Evolutionary conservation across 2,797 vertebrate species (phyloP).

Genomic region (Microhierax caerulescens): DNA sequence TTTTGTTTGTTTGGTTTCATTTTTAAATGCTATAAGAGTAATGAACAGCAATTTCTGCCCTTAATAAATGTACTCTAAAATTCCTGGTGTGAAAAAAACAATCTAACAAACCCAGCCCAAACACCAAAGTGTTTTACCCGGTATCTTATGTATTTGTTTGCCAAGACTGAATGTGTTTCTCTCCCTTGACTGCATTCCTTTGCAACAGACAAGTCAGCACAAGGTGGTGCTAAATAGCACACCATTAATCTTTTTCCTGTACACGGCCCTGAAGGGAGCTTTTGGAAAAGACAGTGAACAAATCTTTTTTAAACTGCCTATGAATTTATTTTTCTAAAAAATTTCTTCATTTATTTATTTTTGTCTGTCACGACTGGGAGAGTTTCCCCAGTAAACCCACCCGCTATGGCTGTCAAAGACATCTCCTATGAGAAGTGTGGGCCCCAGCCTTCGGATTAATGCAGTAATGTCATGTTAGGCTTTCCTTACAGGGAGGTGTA

Average conservation of each 20-base stretch:
- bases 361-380: background rate
- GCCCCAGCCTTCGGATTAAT: background rate
- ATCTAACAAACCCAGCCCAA: background rate
- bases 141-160: background rate
- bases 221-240: slow-evolving; percentile 31
- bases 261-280: background rate
- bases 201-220: background rate
- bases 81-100: background rate
- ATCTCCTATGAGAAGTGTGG: background rate
- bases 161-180: background rate
- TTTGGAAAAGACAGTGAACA: background rate
- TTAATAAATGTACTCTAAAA: background rate
- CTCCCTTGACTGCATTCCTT: background rate
- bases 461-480: background rate
- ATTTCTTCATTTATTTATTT: background rate
- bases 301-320: background rate
- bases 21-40: background rate
- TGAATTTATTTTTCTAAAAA: background rate
- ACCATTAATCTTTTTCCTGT: background rate
- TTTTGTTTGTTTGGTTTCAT: background rate
- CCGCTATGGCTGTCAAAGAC: background rate
- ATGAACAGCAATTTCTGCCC: background rate
- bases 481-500: background rate
- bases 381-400: background rate
- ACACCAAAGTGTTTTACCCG: background rate